A percentile compares a stretch with the other conserved stretches of the same genome.
Conservation (phyloP, 2,888 invertebrate species). For the Sinelater perroti region DNA sequence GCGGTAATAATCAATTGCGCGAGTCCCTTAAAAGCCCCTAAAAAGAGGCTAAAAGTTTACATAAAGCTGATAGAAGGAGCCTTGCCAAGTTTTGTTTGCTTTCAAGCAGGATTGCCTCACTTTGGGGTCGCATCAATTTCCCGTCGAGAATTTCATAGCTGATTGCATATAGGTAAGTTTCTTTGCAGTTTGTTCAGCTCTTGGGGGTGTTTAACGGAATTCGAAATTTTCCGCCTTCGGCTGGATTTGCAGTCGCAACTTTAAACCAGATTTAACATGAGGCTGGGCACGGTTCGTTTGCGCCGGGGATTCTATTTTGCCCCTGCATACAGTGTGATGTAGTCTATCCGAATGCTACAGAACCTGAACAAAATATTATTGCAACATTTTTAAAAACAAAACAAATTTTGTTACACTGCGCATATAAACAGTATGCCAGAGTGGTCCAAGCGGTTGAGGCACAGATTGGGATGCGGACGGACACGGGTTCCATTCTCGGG, state of each 20-base stretch:
- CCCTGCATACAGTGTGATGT: too few relatives aligned
- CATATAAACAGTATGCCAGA: too few relatives aligned
- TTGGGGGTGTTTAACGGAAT: conserved; percentile 29
- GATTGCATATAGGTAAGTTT: conserved; percentile 34
- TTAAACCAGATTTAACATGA: conserved; percentile 4
- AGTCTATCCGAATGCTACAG: too few relatives aligned
- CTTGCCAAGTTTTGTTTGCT: conserved; percentile 32
- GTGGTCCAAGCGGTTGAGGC: too few relatives aligned
- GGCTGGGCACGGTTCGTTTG: conserved; percentile 1
- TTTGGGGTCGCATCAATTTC: conserved; percentile 31
- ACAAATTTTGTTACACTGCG: too few relatives aligned
- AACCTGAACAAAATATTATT: too few relatives aligned
- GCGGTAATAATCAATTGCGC: conserved; percentile 28
- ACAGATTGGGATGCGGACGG: too few relatives aligned
- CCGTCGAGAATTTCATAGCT: conserved; percentile 32
- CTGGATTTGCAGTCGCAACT: conserved; percentile 24
- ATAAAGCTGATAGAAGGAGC: conserved; percentile 33
- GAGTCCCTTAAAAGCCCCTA: conserved; percentile 28
- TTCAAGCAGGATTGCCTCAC: conserved; percentile 31
- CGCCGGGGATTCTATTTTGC: too few relatives aligned
- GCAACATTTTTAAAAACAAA: too few relatives aligned
- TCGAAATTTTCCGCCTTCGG: conserved; percentile 19
- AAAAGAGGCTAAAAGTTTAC: conserved; percentile 32
- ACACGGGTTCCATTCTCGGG: too few relatives aligned
- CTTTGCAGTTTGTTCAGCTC: conserved; percentile 31